Evolutionary conservation across 2,113 vertebrate genomes (phyloP).

Genomic region (Rostratula benghalensis): DNA sequence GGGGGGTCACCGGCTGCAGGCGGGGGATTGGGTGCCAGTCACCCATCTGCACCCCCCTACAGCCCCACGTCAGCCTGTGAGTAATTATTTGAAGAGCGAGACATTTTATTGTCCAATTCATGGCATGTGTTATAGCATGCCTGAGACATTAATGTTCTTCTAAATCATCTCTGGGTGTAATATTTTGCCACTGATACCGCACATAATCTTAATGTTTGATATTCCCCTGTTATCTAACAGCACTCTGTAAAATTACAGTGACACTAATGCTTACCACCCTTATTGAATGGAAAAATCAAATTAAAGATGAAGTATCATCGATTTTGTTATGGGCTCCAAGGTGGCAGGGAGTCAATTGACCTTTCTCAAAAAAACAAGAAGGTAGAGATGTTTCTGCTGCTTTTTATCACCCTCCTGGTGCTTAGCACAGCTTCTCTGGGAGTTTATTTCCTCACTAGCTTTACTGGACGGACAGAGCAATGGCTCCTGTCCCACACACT

Average conservation of each 20-base stretch:
- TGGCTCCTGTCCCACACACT: rapidly evolving
- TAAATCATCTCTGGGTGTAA: background rate
- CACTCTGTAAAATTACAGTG: background rate
- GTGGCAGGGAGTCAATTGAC: constrained; percentile 32
- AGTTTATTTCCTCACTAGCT: background rate
- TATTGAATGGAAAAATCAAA: background rate
- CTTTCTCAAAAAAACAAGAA: background rate
- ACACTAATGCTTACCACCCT: background rate
- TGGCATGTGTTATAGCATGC: background rate
- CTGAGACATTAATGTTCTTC: background rate
- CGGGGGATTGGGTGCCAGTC: background rate
- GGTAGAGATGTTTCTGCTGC: background rate
- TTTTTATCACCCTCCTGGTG: background rate
- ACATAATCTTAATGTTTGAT: background rate
- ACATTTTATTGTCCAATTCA: background rate
- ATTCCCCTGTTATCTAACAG: background rate
- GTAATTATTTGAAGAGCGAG: background rate
- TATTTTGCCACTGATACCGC: background rate
- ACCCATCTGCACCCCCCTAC: background rate
- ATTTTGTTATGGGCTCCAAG: constrained; percentile 14
- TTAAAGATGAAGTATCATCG: constrained; percentile 7
- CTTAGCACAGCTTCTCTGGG: background rate
- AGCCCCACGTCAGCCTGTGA: background rate
- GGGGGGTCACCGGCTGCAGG: background rate
- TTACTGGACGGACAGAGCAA: background rate